Conservation (phyloP, 2,113 vertebrate genomes). For the Oxyruncus cristatus region DNA sequence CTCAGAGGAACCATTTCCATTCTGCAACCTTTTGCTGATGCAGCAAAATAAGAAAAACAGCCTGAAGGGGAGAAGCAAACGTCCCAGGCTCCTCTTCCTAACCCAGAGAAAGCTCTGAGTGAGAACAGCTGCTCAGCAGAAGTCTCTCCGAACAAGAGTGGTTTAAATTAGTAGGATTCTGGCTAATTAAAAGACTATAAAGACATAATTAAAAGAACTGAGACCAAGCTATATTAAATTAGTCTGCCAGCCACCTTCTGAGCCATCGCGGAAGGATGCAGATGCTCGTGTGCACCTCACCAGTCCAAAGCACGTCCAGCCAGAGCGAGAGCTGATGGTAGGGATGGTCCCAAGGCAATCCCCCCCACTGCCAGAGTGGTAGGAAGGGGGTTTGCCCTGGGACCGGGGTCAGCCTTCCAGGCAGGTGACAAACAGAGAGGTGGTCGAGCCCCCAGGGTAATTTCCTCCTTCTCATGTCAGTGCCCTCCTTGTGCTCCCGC, state of each 20-base stretch:
- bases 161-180: slow-evolving; percentile 67
- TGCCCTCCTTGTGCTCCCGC: neutral
- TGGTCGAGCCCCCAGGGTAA: neutral
- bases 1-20: slow-evolving; percentile 48
- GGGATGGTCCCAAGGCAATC: neutral
- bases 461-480: neutral
- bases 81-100: slow-evolving; percentile 13
- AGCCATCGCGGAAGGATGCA: neutral
- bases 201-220: slow-evolving; percentile 66
- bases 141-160: slow-evolving; percentile 15
- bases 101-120: slow-evolving; percentile 27
- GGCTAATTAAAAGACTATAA: slow-evolving; percentile 71
- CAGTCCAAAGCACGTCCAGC: neutral
- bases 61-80: slow-evolving; percentile 32
- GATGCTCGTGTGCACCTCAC: neutral
- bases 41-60: slow-evolving; percentile 58
- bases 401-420: neutral
- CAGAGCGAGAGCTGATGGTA: neutral
- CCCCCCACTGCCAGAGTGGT: rapidly evolving
- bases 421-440: neutral
- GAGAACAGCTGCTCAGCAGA: slow-evolving; percentile 67
- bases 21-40: slow-evolving; percentile 50
- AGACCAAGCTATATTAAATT: slow-evolving; percentile 53
- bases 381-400: neutral
- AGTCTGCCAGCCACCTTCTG: neutral